These are phyloP conservation scores for Crotalus horridus DNA, from an alignment of 2,113 vertebrate genomes.

Conservation along the genomic window DNA sequence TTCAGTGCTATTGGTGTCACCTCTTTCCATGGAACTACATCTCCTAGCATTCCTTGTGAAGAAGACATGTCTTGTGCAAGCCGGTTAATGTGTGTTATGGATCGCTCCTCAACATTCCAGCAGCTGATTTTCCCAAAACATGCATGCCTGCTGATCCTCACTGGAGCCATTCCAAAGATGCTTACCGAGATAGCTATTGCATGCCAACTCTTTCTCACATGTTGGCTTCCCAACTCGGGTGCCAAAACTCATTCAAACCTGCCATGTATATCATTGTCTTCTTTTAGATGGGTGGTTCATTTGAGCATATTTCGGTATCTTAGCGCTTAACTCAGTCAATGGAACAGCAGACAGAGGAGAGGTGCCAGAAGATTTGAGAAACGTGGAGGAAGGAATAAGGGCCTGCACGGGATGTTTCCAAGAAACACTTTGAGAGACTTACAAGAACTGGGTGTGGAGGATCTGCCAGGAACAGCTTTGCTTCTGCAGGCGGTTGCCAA, in stretches of 20 bases:
- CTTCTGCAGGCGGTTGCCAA: neutral
- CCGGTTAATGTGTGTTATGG: neutral
- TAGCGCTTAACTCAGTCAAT: neutral
- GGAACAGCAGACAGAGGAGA: conserved; percentile 39
- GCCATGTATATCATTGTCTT: neutral
- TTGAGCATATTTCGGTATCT: neutral
- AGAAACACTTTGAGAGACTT: conserved; percentile 56
- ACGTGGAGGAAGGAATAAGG: conserved; percentile 44
- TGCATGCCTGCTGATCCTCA: neutral
- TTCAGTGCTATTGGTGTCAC: neutral
- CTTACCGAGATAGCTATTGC: neutral
- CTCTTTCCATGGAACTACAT: neutral
- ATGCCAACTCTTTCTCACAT: neutral
- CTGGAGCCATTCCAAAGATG: neutral
- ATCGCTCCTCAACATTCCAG: neutral
- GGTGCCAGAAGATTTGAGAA: conserved; percentile 51
- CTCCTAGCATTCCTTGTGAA: neutral
- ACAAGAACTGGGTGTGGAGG: conserved; percentile 59
- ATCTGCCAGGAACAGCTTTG: conserved; percentile 51
- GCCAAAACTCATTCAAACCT: neutral
- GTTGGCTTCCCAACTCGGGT: neutral
- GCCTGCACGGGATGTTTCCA: conserved; percentile 41
- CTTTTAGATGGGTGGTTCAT: neutral
- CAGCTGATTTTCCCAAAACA: neutral
- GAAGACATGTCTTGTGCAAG: neutral